Conservation (phyloP, 2,113 vertebrate genomes). For the Oreochromis niloticus region DNA sequence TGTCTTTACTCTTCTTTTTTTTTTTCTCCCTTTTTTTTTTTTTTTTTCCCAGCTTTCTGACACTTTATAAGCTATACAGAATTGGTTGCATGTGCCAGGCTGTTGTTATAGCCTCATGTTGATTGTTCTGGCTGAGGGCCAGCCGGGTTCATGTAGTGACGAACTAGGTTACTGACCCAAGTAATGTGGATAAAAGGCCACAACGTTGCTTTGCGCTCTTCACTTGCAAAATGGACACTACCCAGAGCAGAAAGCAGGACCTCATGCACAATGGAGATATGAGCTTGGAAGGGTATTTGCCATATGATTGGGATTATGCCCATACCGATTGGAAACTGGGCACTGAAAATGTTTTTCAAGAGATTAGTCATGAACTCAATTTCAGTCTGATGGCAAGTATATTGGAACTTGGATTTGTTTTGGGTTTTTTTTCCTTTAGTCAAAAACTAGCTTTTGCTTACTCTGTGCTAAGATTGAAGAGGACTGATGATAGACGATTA, state of each 20-base stretch:
- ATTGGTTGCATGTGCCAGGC: neutral
- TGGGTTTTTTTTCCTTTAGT: fast-evolving
- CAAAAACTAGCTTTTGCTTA: neutral
- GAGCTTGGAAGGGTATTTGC: neutral
- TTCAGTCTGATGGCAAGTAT: neutral
- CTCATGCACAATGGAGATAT: neutral
- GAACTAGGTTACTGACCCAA: neutral
- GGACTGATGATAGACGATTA: neutral
- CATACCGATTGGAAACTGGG: neutral
- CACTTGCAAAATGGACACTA: neutral
- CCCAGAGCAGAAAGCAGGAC: neutral
- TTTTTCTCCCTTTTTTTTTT: no score
- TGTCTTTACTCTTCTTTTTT: neutral
- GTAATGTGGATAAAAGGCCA: neutral
- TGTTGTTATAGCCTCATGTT: neutral
- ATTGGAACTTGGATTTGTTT: neutral
- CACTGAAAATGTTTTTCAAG: neutral
- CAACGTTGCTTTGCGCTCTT: neutral
- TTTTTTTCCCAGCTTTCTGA: neutral
- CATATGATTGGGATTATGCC: neutral
- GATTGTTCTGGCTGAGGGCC: neutral
- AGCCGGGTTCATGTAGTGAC: neutral
- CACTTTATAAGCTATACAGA: neutral
- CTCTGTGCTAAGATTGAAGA: neutral
- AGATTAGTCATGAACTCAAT: neutral